Conservation (phyloP, 2,113 vertebrate species). For the Centrocercus urophasianus region DNA sequence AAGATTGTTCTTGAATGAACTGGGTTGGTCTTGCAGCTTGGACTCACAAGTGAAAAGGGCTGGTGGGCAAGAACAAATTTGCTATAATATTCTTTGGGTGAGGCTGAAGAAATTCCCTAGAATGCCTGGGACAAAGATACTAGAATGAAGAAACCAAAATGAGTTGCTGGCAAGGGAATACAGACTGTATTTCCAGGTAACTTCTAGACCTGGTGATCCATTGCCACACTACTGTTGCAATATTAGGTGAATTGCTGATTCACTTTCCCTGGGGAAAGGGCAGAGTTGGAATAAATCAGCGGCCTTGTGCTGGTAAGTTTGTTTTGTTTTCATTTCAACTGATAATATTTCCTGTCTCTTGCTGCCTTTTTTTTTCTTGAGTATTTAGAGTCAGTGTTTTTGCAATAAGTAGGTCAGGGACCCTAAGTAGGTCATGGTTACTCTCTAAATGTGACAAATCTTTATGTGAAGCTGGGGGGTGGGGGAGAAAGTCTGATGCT, state of each 20-base stretch:
- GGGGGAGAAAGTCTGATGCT: not conserved
- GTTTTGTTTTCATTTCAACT: slow-evolving; percentile 61
- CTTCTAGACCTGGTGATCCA: not conserved
- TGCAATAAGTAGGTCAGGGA: slow-evolving; percentile 77
- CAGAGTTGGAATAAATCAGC: slow-evolving; percentile 10
- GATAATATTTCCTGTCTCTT: slow-evolving; percentile 33
- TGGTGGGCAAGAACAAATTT: not conserved
- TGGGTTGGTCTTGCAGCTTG: not conserved
- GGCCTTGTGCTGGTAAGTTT: slow-evolving; percentile 3
- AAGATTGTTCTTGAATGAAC: not conserved
- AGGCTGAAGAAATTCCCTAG: not conserved
- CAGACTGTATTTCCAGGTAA: not conserved
- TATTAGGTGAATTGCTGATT: not conserved
- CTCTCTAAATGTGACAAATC: slow-evolving; percentile 59
- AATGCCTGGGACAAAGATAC: not conserved
- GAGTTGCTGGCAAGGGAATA: not conserved
- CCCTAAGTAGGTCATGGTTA: slow-evolving; percentile 77
- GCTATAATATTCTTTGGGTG: not conserved
- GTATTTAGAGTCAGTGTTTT: slow-evolving; percentile 67
- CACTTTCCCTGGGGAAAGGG: not conserved
- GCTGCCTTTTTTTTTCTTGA: slow-evolving; percentile 37
- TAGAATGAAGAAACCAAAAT: not conserved
- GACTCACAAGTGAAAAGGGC: not conserved
- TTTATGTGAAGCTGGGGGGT: slow-evolving; percentile 42
- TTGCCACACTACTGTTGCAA: not conserved